A percentile compares a stretch with the other conserved stretches of the same genome.
Conservation (phyloP, 2,797 vertebrate species). For the Falco naumanni region DNA sequence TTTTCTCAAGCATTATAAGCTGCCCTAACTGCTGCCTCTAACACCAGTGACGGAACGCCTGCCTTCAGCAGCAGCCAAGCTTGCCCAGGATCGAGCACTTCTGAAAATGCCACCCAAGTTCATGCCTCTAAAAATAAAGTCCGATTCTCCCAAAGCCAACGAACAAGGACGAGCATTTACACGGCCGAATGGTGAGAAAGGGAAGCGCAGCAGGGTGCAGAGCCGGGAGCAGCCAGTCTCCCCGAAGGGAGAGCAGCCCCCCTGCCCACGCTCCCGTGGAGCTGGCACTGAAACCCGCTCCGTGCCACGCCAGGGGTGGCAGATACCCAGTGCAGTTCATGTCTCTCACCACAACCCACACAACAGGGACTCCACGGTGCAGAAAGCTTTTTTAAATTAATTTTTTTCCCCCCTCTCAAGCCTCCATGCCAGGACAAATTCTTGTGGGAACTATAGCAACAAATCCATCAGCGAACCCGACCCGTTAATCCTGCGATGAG, state of each 20-base stretch:
- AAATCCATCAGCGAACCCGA: not conserved
- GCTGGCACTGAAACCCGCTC: not conserved
- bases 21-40: not conserved
- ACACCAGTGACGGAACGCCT: accelerated
- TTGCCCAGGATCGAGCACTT: not conserved
- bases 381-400: not conserved
- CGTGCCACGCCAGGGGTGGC: not conserved
- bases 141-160: not conserved
- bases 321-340: not conserved
- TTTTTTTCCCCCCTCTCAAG: not conserved
- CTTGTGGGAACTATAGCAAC: slow-evolving; percentile 4
- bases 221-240: not conserved
- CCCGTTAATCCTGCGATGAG: not conserved
- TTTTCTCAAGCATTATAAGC: not conserved
- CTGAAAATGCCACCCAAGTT: not conserved
- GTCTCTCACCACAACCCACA: slow-evolving; percentile 10
- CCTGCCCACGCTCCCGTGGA: not conserved
- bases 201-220: not conserved
- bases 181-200: not conserved
- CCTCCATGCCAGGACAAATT: not conserved
- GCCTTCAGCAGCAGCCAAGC: not conserved
- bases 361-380: not conserved
- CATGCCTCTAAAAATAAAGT: not conserved
- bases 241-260: not conserved
- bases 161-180: not conserved